Percentiles rank a stretch among this genome's conserved stretches.
Conservation (phyloP, 2,888 invertebrate species). For the Apoderus coryli region DNA sequence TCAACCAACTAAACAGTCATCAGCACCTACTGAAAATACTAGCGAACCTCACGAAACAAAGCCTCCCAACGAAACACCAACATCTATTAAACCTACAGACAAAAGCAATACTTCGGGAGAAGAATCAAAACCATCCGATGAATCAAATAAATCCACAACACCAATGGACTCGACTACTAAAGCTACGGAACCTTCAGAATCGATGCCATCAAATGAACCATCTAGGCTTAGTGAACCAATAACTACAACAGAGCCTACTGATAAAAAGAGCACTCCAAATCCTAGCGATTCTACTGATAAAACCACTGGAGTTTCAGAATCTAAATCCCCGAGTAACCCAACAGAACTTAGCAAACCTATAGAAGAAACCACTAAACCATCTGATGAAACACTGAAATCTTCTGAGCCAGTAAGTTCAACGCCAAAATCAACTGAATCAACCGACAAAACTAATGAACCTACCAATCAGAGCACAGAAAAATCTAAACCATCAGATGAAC, state of each 20-base stretch:
- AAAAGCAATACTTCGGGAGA: no score
- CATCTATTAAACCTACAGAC: no score
- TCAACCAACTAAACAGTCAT: not conserved
- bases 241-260: no score
- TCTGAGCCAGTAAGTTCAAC: slow-evolving; percentile 4
- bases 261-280: no score
- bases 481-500: slow-evolving; percentile 8
- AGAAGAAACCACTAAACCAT: slow-evolving; percentile 7
- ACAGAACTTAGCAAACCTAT: not conserved
- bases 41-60: slow-evolving; percentile 6
- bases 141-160: not conserved
- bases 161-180: not conserved
- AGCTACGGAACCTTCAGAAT: not conserved
- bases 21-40: slow-evolving; percentile 4
- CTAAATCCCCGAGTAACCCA: not conserved
- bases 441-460: no score
- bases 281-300: slow-evolving; percentile 3
- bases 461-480: slow-evolving; percentile 7
- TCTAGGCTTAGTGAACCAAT: no score
- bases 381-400: slow-evolving; percentile 2
- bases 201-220: no score
- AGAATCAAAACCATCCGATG: no score
- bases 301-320: slow-evolving; percentile 1
- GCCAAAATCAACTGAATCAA: slow-evolving; percentile 6
- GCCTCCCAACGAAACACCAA: slow-evolving; percentile 1